These are phyloP conservation scores for Erythrocercus mccallii DNA, from an alignment of 2,113 vertebrate species.

Conservation along the genomic window DNA sequence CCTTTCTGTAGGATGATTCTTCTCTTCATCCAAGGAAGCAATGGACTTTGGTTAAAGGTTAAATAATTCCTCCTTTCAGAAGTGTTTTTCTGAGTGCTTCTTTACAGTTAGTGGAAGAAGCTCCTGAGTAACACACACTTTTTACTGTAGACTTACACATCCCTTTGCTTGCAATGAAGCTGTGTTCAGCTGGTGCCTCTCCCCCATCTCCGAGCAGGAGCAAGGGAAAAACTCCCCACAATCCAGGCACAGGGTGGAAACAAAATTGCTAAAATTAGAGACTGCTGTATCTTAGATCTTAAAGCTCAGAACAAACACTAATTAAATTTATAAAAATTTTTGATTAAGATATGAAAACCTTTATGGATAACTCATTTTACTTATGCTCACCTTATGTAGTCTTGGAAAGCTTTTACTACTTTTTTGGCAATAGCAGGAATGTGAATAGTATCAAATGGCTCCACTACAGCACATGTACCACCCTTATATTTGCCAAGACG, in stretches of 20 bases:
- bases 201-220: not conserved
- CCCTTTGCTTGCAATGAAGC: not conserved
- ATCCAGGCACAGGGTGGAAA: not conserved
- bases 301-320: not conserved
- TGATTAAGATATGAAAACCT: not conserved
- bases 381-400: slow-evolving; percentile 87
- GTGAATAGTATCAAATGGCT: slow-evolving; percentile 87
- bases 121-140: not conserved
- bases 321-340: not conserved
- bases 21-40: not conserved
- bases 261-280: not conserved
- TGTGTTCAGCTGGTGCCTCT: not conserved
- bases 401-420: slow-evolving; percentile 88
- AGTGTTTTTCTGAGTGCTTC: not conserved
- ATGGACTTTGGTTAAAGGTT: not conserved
- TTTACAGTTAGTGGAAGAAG: not conserved
- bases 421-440: slow-evolving; percentile 84
- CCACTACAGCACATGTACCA: slow-evolving; percentile 90
- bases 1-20: not conserved
- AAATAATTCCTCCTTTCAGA: not conserved
- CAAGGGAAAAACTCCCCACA: not conserved
- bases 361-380: not conserved
- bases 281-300: not conserved
- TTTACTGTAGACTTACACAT: not conserved
- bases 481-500: slow-evolving; percentile 96